phyloP scores from a whole-genome alignment of 2,113 vertebrate genomes.

The Falco punctatus region DNA sequence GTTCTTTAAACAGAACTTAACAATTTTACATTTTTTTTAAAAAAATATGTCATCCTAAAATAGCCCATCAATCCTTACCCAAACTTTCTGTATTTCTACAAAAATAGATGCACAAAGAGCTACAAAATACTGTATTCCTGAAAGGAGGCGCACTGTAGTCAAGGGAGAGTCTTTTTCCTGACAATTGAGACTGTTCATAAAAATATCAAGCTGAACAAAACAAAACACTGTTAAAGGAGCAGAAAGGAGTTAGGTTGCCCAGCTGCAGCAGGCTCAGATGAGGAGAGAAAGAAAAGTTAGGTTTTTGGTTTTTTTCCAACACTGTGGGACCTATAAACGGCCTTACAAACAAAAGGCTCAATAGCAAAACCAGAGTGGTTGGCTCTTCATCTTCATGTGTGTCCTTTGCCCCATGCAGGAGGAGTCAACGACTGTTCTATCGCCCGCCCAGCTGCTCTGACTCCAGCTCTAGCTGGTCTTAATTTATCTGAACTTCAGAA shows the following conservation, averaged over 20 bases:
- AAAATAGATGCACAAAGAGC: constrained; percentile 79
- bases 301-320: constrained; percentile 38
- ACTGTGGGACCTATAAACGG: constrained; percentile 42
- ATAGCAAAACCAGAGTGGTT: constrained; percentile 48
- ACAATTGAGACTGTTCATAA: constrained; percentile 55
- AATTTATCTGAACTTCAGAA: constrained; percentile 79
- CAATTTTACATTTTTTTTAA: constrained; percentile 73
- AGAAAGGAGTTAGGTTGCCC: constrained; percentile 64
- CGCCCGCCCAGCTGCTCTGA: not conserved
- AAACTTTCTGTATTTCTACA: constrained; percentile 81
- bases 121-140: constrained; percentile 78
- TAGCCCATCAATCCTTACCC: constrained; percentile 73
- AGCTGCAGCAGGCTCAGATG: constrained; percentile 79
- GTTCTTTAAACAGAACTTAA: constrained; percentile 98
- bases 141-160: constrained; percentile 71
- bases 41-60: constrained; percentile 79
- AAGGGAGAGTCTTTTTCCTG: constrained; percentile 66
- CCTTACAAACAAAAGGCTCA: constrained; percentile 68
- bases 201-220: constrained; percentile 62
- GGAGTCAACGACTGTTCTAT: not conserved
- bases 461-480: constrained; percentile 2
- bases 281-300: constrained; percentile 49
- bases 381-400: constrained; percentile 55
- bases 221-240: constrained; percentile 68
- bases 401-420: constrained; percentile 34